Conservation (phyloP, 2,113 vertebrate species). For the Dasyprocta punctata region DNA sequence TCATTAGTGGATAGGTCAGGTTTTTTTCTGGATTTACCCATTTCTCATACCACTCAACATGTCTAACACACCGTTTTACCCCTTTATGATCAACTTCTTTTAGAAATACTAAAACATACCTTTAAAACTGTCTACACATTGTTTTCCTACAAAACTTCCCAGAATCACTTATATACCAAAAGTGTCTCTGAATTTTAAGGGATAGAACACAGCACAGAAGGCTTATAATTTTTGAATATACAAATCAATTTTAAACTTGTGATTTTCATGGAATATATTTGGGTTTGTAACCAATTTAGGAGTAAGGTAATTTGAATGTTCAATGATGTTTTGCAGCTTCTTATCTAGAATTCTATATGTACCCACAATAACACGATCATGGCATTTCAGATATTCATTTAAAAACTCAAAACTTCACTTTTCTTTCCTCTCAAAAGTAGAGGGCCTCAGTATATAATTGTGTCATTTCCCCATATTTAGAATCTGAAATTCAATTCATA, state of each 20-base stretch:
- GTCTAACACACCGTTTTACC: background rate
- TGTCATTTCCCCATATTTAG: background rate
- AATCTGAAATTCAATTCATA: background rate
- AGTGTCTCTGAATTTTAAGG: background rate
- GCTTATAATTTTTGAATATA: background rate
- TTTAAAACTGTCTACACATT: background rate
- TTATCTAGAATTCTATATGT: background rate
- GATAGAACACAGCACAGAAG: background rate
- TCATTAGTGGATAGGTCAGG: background rate
- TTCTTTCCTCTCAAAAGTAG: background rate
- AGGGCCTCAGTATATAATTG: fast-evolving
- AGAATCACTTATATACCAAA: background rate
- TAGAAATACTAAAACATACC: background rate
- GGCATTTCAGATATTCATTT: background rate
- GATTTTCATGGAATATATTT: background rate
- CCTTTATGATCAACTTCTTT: background rate
- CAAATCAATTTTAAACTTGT: background rate
- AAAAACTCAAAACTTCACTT: background rate
- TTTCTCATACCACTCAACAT: background rate
- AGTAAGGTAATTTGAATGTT: background rate
- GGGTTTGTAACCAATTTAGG: background rate
- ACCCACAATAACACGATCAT: background rate
- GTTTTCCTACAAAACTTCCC: background rate
- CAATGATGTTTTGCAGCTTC: background rate
- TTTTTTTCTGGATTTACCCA: background rate